Evolutionary conservation across 2,797 vertebrate species (phyloP).

Genomic region (Nannoperca obscura): DNA sequence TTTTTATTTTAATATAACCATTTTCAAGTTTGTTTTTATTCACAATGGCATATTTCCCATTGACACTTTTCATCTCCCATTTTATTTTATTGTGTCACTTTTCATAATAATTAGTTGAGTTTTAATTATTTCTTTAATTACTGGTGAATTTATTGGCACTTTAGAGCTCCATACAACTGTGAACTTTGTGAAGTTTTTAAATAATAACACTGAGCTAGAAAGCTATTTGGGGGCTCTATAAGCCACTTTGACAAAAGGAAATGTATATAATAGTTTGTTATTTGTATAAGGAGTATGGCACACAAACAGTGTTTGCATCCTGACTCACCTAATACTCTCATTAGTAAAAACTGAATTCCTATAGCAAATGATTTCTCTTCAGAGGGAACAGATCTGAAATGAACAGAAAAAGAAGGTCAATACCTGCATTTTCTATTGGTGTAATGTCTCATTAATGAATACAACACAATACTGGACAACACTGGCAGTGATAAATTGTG

Average conservation of each 20-base stretch:
- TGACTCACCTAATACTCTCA: constrained; percentile 94
- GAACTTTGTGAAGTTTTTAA: neutral
- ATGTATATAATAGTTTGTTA: neutral
- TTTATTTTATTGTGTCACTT: neutral
- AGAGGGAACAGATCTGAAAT: constrained; percentile 88
- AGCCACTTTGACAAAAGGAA: neutral
- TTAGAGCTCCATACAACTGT: neutral
- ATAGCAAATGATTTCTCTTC: constrained; percentile 97
- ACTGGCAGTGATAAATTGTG: neutral
- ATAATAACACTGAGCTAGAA: neutral
- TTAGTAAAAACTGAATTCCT: constrained; percentile 94
- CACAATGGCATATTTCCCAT: neutral
- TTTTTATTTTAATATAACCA: neutral
- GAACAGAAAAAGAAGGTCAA: constrained; percentile 9
- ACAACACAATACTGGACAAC: neutral
- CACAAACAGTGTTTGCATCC: neutral
- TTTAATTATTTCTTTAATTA: neutral
- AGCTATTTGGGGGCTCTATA: neutral
- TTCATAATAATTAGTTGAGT: neutral
- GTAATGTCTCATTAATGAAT: neutral
- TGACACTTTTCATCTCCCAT: neutral
- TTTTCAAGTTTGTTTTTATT: constrained; percentile 3
- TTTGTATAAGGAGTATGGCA: neutral
- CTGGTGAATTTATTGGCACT: neutral
- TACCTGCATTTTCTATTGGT: neutral